phyloP scores from a whole-genome alignment of 2,113 vertebrate species.

The Charina bottae region DNA sequence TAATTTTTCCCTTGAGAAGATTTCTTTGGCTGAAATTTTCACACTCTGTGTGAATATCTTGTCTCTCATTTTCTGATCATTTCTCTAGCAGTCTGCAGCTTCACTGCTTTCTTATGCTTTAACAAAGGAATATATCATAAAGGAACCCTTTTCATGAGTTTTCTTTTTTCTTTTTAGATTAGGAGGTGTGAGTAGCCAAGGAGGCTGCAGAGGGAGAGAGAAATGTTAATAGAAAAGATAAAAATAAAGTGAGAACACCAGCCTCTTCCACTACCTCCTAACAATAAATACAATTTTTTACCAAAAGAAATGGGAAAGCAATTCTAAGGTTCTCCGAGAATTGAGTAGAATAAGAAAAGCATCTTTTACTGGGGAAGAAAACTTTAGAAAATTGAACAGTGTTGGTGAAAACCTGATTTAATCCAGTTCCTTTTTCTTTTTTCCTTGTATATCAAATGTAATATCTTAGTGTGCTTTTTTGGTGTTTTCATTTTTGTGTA shows the following conservation, averaged over 20 bases:
- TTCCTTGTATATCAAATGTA: not conserved
- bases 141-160: not conserved
- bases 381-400: not conserved
- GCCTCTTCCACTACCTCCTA: not conserved
- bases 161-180: not conserved
- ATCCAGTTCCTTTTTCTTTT: not conserved
- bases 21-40: not conserved
- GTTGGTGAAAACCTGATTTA: not conserved
- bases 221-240: not conserved
- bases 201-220: not conserved
- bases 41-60: not conserved
- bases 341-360: not conserved
- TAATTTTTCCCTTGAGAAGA: not conserved
- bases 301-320: not conserved
- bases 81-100: not conserved
- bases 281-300: not conserved
- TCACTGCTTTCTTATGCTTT: not conserved
- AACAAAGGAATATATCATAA: not conserved
- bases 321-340: not conserved
- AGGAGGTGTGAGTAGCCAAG: not conserved
- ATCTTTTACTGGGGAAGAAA: not conserved
- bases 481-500: not conserved
- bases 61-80: not conserved
- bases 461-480: not conserved
- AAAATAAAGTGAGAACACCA: not conserved